phyloP scores from a whole-genome alignment of 2,113 vertebrate species.

The Emydocephalus ijimae region DNA sequence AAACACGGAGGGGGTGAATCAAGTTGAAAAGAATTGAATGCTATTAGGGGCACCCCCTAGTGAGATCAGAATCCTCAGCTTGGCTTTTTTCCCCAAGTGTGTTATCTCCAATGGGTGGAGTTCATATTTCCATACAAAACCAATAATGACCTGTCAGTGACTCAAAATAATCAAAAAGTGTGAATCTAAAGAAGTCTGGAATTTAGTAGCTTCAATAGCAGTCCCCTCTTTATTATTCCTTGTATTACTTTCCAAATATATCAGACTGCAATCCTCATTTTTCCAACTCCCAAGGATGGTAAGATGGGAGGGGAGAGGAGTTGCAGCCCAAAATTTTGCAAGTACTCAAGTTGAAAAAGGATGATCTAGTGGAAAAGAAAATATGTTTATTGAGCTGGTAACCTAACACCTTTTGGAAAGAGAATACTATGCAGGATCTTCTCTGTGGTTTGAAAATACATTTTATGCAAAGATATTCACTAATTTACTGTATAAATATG shows the following conservation, averaged over 20 bases:
- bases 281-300: background rate
- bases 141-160: background rate
- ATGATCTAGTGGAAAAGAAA: background rate
- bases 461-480: background rate
- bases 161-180: background rate
- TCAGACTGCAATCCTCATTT: background rate
- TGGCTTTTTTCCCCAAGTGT: background rate
- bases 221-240: background rate
- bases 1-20: background rate
- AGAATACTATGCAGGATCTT: background rate
- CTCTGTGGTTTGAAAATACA: background rate
- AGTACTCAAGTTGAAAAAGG: background rate
- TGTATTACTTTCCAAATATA: background rate
- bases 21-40: conserved; percentile 2
- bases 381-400: background rate
- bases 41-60: background rate
- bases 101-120: background rate
- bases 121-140: background rate
- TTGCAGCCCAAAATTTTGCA: background rate
- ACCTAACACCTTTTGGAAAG: background rate
- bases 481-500: background rate
- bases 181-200: background rate
- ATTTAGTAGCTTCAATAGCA: background rate
- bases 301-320: background rate
- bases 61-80: background rate